Evolutionary conservation across 2,888 invertebrate species (phyloP).

Genomic region (Drosophila nigritarsus): DNA sequence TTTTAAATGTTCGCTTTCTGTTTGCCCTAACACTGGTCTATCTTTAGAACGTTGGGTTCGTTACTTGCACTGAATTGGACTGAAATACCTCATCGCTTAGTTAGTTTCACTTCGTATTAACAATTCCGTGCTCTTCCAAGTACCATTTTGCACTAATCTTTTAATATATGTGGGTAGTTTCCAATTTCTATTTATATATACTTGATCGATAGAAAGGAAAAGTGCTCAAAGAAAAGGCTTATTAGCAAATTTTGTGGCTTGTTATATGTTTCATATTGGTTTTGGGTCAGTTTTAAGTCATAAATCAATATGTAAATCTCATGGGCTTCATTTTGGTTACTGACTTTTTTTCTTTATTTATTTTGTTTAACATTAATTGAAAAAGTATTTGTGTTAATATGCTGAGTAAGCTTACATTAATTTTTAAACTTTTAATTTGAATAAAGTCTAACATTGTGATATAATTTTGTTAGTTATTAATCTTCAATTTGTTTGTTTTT

Average conservation of each 20-base stretch:
- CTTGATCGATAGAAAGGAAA: background rate
- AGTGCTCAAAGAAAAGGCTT: slow-evolving; percentile 7
- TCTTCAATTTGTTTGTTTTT: background rate
- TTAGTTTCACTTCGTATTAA: slow-evolving; percentile 38
- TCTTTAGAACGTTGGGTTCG: slow-evolving; percentile 61
- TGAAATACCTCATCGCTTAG: slow-evolving; percentile 26
- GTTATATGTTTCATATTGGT: background rate
- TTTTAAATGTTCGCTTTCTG: slow-evolving; percentile 12
- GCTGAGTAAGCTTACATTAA: slow-evolving; percentile 12
- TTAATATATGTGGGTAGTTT: slow-evolving; percentile 6
- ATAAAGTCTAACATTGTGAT: slow-evolving; percentile 20
- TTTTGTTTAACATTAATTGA: slow-evolving; percentile 27
- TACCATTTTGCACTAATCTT: slow-evolving; percentile 5
- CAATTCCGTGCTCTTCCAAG: slow-evolving; percentile 60
- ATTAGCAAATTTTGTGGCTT: slow-evolving; percentile 30
- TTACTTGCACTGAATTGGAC: slow-evolving; percentile 35
- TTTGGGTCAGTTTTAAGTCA: slow-evolving; percentile 35
- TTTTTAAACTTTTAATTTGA: background rate
- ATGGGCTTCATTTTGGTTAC: slow-evolving; percentile 68
- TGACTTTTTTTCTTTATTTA: slow-evolving; percentile 22
- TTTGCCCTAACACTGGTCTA: slow-evolving; percentile 18
- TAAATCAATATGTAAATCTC: slow-evolving; percentile 35
- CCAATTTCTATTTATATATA: background rate
- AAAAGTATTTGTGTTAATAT: slow-evolving; percentile 28
- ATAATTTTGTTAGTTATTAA: slow-evolving; percentile 4